Evolutionary conservation across 2,888 invertebrate species (phyloP), one percentile per base, ranked within the genome.

Genomic region (Luffia ferchaultella): DNA sequence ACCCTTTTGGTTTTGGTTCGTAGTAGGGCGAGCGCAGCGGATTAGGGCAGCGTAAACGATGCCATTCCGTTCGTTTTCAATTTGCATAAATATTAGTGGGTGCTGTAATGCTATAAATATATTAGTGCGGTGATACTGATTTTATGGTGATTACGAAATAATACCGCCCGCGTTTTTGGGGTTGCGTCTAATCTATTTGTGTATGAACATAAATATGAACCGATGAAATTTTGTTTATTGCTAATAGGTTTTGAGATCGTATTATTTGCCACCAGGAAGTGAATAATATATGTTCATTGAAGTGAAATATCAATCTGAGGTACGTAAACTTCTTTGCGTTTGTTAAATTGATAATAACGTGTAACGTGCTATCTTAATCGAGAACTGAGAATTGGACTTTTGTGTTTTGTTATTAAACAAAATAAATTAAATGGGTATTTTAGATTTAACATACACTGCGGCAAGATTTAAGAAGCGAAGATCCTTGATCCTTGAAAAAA

Each of bases 21-120:
- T 12, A 12, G 30, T 30, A 3, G 30, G 30, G 12, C 30, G 30
- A 30, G 30, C 30, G 30, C 30, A 30, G 30, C 30, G 72, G 73
- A 73, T 76, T 76, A 76, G 78, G 79, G 76, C 62, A 58, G 61
- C 67, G 69, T 71, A 75, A 79, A 76, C 73, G 78, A 73, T 68
- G 69, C 73, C 74, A 75, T 77, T 79, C 69, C 67, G 76, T 66
- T 67, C 73, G 70, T 78, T 79, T 85, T 82, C 84, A 79, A 83
- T 83, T 84, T 84, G 78, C 83, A 84, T 84, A 83, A 79, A 80
- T 79, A 83, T 82, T 80, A 82, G 79, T 76, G 73, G 68, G 68
- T 69, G 72, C 73, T 63, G 62, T 75, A 75, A 77, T 73, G 74
- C 67, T 73, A 80, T 83, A 83, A 82, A 83, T 83, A 82, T 78